Base-by-base conservation (phyloP, 2,888 invertebrate species). In the Lasioglossum lativentre region DNA sequence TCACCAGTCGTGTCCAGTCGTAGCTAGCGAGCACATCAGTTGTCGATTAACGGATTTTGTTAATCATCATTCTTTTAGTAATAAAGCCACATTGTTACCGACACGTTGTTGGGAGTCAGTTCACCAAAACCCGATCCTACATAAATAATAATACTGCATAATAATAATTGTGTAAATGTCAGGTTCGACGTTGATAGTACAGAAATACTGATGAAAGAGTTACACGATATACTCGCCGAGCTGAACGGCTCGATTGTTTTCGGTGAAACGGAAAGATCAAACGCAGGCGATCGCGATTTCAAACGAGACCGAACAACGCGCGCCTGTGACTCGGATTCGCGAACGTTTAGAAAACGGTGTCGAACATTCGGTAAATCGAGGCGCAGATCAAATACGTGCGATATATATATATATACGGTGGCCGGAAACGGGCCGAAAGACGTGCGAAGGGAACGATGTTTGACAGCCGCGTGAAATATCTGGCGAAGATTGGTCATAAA, bases 391-490 rank as follows among this genome's bases (percentile, higher is more conserved):
- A 74, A 76, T 27, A 40, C 30, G 6, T 12, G 45, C 40, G 34
- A 66, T 63, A 27, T 30, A n/a, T 40, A n/a, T 19, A 66, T 63
- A 27, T 30, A n/a, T 40, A n/a, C n/a, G 66, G 2, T 42, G 74
- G 23, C 72, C 85, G 82, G 78, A 82, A 86, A 68, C 78, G 38
- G 27, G n/a, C 3, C 12, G 74, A 81, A 59, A n/a, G 76, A 30
- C 30, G 75, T n/a, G 30, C 16, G 38, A 19, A 16, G 71, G 27
- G 75, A 72, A 81, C 81, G 87, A 66, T 88, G 83, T 88, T 88
- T 86, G 83, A 85, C 81, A 81, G 81, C 38, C 10, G 66, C 16
- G 74, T 83, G 79, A 85, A 86, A 85, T 82, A 87, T 78, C 38
- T 75, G 42, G 23, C 45, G 71, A 75, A 74, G 81, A 87, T 83